These are phyloP conservation scores for Drosophila anomalata DNA, from an alignment of 2,888 invertebrate genomes.

Conservation along the genomic window DNA sequence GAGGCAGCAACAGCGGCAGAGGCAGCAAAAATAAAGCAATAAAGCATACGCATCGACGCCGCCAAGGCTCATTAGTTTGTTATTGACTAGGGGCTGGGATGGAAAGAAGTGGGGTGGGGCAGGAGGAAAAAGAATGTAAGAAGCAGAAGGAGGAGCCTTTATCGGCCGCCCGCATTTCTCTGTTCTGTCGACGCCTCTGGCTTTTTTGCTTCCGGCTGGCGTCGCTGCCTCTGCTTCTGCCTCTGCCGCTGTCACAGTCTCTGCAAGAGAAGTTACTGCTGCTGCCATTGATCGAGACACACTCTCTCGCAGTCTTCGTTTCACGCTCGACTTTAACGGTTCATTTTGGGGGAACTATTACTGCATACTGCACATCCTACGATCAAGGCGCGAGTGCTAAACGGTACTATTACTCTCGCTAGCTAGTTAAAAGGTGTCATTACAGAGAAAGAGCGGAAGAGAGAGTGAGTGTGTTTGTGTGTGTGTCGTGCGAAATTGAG, in stretches of 20 bases:
- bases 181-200: conserved; percentile 28
- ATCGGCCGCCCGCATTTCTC: conserved; percentile 75
- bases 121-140: conserved; percentile 19
- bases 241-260: conserved; percentile 13
- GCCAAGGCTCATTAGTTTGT: conserved; percentile 78
- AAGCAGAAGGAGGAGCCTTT: conserved; percentile 70
- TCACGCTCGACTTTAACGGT: conserved; percentile 74
- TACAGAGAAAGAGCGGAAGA: not conserved
- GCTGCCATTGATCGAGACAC: conserved; percentile 52
- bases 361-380: not conserved
- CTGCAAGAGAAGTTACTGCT: conserved; percentile 42
- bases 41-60: conserved; percentile 60
- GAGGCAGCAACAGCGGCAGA: too few species aligned
- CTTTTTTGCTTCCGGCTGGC: conserved; percentile 46
- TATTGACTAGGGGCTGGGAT: conserved; percentile 62
- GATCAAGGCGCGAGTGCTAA: conserved; percentile 37
- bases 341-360: conserved; percentile 24
- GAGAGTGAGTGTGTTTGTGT: not conserved
- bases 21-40: conserved; percentile 63
- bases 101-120: not conserved
- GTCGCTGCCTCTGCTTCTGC: conserved; percentile 30
- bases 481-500: not conserved
- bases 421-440: conserved; percentile 13
- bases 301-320: conserved; percentile 62
- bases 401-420: conserved; percentile 42